These are phyloP conservation scores for Masticophis lateralis DNA, from an alignment of 2,797 vertebrate genomes.

Conservation along the genomic window DNA sequence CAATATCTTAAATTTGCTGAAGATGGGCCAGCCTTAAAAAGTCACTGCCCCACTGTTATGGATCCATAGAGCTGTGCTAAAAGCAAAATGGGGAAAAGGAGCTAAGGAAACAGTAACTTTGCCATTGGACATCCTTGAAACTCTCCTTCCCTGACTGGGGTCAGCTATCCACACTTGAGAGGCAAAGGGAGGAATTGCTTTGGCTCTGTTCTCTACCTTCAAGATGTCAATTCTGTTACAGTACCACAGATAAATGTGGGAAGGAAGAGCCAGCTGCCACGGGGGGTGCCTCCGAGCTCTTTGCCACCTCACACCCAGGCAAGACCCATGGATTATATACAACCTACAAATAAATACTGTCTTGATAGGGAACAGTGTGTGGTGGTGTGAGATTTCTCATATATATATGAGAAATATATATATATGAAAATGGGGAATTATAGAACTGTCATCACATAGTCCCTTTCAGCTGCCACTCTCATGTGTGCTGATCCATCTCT, in stretches of 20 bases:
- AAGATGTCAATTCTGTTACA: background rate
- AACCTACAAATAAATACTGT: constrained; percentile 93
- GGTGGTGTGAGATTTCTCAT: constrained; percentile 2
- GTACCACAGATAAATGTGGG: background rate
- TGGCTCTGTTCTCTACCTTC: background rate
- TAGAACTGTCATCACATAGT: constrained; percentile 64
- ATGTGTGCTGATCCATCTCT: constrained; percentile 83
- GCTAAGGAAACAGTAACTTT: background rate
- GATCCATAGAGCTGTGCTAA: background rate
- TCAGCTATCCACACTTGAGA: background rate
- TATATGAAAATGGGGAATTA: constrained; percentile 66
- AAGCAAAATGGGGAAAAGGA: background rate
- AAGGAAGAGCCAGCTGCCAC: background rate
- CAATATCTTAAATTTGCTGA: background rate
- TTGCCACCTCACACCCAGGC: background rate
- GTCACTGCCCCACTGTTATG: background rate
- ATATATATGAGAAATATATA: constrained; percentile 49
- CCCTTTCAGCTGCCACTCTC: constrained; percentile 69
- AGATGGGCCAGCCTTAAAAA: background rate
- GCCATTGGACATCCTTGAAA: background rate
- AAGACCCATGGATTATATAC: constrained; percentile 78
- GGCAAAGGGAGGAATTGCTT: background rate
- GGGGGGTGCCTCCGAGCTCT: rapidly evolving
- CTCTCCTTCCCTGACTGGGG: background rate
- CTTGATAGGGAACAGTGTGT: constrained; percentile 50